Conservation (phyloP, 1,140 invertebrate genomes). For the Bombus ignitus region DNA sequence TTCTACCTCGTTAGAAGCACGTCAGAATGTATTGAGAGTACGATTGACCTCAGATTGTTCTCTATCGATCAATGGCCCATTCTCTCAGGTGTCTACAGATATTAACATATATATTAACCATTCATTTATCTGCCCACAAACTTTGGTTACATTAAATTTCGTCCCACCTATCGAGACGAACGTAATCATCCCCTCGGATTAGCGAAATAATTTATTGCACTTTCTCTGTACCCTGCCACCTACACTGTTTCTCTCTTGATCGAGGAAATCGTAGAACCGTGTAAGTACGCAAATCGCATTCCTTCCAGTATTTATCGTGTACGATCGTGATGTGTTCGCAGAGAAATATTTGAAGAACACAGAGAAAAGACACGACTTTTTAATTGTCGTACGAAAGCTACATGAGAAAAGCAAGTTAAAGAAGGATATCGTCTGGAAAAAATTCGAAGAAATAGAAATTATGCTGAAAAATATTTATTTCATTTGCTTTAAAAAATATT, state of each 20-base stretch:
- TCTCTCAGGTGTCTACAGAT: constrained; percentile 7
- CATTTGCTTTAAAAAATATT: too few species aligned
- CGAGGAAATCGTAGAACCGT: not conserved
- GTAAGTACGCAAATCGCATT: not conserved
- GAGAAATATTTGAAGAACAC: not conserved
- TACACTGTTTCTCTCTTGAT: constrained; percentile 15
- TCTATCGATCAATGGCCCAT: constrained; percentile 27
- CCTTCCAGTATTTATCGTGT: not conserved
- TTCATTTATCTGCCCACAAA: constrained; percentile 46
- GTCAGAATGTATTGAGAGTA: not conserved
- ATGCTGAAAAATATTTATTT: too few species aligned
- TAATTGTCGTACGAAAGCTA: too few species aligned
- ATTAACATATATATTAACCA: constrained; percentile 57
- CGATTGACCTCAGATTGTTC: not conserved
- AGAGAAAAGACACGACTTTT: too few species aligned
- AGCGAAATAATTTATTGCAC: constrained; percentile 61
- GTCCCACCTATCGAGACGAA: constrained; percentile 39
- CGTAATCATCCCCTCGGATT: constrained; percentile 51
- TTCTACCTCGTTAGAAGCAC: not conserved
- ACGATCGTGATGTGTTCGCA: not conserved
- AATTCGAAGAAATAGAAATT: too few species aligned
- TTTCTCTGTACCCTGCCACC: constrained; percentile 50
- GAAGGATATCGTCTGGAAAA: too few species aligned
- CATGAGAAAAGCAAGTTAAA: too few species aligned
- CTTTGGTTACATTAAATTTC: constrained; percentile 46